phyloP scores from a whole-genome alignment of 2,888 invertebrate species.

The Sisyra nigra region DNA sequence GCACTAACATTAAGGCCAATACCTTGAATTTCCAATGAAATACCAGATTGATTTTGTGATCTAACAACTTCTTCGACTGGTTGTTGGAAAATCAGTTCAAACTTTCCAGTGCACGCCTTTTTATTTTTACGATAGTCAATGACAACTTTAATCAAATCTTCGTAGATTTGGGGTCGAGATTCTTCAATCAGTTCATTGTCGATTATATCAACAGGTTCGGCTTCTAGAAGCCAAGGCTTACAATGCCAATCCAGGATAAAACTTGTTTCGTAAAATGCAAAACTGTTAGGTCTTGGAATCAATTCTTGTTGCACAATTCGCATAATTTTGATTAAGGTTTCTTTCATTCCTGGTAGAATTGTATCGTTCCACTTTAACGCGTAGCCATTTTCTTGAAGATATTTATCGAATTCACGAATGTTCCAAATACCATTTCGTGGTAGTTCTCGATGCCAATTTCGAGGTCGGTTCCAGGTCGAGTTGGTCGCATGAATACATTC shows the following conservation, averaged over 20 bases:
- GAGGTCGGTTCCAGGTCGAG: slow-evolving; percentile 69
- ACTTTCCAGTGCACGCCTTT: too few species aligned
- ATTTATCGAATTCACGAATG: background rate
- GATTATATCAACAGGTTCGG: background rate
- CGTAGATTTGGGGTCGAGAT: background rate
- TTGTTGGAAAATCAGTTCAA: too few species aligned
- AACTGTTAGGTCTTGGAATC: background rate
- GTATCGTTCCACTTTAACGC: background rate
- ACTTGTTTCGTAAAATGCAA: background rate
- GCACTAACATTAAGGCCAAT: too few species aligned
- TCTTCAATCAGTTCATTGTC: background rate
- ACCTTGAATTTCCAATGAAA: too few species aligned
- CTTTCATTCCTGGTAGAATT: background rate
- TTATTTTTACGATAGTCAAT: too few species aligned
- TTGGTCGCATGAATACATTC: slow-evolving; percentile 78
- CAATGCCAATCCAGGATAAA: background rate
- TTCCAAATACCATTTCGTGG: slow-evolving; percentile 26
- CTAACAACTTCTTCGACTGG: too few species aligned
- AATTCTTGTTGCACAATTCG: background rate
- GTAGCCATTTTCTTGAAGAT: background rate
- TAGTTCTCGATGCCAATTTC: slow-evolving; percentile 44
- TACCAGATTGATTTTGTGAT: too few species aligned
- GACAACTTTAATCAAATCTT: slow-evolving; percentile 1
- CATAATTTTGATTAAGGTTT: background rate
- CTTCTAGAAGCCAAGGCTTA: background rate